Conservation (phyloP, 2,113 vertebrate species). For the Cavia porcellus region DNA sequence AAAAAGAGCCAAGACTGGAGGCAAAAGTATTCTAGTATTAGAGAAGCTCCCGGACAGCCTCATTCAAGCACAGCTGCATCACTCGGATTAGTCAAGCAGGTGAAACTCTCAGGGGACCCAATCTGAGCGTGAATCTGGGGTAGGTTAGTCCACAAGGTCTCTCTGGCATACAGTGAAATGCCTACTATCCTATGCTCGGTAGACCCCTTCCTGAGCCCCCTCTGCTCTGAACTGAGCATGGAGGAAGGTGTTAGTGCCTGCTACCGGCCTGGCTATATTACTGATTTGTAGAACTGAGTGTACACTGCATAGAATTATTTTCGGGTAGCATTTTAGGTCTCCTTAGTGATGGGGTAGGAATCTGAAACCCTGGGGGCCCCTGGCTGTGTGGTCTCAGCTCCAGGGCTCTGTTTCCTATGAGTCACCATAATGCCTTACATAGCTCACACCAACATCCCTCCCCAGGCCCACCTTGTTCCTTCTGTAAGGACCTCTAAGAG, state of each 20-base stretch:
- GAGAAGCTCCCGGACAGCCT: neutral
- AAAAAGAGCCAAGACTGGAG: too few species aligned
- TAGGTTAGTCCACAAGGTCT: neutral
- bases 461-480: neutral
- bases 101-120: too few species aligned
- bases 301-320: rapidly evolving
- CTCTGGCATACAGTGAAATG: neutral
- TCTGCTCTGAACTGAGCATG: neutral
- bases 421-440: neutral
- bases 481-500: neutral
- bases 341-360: neutral
- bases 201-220: neutral
- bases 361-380: neutral
- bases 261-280: rapidly evolving
- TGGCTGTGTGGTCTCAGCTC: neutral
- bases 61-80: rapidly evolving
- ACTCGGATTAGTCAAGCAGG: neutral
- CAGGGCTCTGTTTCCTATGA: neutral
- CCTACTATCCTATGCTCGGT: rapidly evolving
- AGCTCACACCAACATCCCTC: neutral
- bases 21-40: neutral
- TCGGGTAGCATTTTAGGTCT: neutral
- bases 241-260: neutral
- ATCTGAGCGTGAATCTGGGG: neutral
- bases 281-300: neutral